Conservation (phyloP, 2,797 vertebrate genomes). For the Euthynnus affinis region DNA sequence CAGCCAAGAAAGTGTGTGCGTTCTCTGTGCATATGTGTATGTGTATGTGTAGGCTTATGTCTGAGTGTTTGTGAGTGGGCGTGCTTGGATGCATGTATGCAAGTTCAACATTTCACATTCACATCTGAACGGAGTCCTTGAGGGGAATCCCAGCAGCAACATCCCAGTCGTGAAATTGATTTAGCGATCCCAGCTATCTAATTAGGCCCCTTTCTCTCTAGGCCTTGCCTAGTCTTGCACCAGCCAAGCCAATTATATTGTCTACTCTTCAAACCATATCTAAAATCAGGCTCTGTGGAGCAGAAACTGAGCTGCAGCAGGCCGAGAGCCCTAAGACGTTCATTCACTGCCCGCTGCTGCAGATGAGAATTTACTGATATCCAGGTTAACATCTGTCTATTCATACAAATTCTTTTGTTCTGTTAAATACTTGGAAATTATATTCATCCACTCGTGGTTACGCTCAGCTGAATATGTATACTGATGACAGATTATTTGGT, state of each 20-base stretch:
- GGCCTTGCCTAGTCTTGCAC: conserved; percentile 16
- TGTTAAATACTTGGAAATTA: conserved; percentile 10
- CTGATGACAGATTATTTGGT: conserved; percentile 17
- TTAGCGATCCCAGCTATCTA: conserved; percentile 21
- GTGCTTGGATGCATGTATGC: not conserved
- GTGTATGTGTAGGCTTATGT: too few relatives aligned
- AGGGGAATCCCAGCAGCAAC: conserved; percentile 38
- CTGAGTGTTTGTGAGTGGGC: too few relatives aligned
- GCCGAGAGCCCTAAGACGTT: not conserved
- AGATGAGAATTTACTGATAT: not conserved
- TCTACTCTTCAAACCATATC: conserved; percentile 20
- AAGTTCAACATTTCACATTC: conserved; percentile 10
- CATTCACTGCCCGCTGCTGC: not conserved
- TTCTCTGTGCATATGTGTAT: too few relatives aligned
- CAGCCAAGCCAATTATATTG: conserved; percentile 24
- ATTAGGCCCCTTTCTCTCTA: conserved; percentile 28
- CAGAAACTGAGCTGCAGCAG: conserved; percentile 23
- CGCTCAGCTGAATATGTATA: not conserved
- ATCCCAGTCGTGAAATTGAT: not conserved
- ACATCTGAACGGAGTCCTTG: not conserved
- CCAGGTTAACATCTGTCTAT: not conserved
- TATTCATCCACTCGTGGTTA: not conserved
- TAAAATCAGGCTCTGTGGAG: conserved; percentile 25
- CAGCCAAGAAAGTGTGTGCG: not conserved
- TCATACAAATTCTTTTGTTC: not conserved